Evolutionary conservation across 2,888 invertebrate species (phyloP), one percentile per base, ranked within the genome.

Genomic region (Entomobrya proxima): DNA sequence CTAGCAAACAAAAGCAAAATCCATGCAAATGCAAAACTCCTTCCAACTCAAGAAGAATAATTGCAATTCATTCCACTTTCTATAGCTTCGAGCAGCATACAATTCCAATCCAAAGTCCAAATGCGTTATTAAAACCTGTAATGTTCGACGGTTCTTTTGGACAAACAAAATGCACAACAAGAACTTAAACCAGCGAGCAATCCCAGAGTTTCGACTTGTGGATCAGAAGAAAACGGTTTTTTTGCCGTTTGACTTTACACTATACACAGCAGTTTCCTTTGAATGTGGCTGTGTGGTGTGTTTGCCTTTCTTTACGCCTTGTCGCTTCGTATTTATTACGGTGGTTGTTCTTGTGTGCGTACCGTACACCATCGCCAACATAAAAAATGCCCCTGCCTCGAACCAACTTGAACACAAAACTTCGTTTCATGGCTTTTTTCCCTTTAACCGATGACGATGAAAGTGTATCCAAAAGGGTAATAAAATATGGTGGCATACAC

Each of bases 281-380:
- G 52, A 18, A 18, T 52, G 52, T 52, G 9, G 24, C 58, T n/a
- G 5, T 67, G 67, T 67, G 40, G 40, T 58, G 72, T 74, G 35
- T 75, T 75, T 75, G 47, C 75, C 47, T 75, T 75, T 74, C 74
- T 82, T 75, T 82, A 82, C 75, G 82, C 82, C 82, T 82, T 82
- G 82, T 82, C 82, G 47, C 82, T 35, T 75, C 61, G 47, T 35
- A 72, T 72, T 72, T 50, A 67, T 67, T 67, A 67, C 52, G 37
- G 58, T 76, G 76, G 40, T 78, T 72, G 58, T 50, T n/a, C n/a
- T n/a, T n/a, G n/a, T n/a, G n/a, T n/a, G n/a, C n/a, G n/a, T n/a
- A n/a, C n/a, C n/a, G n/a, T 67, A 40, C 67, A 24, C 7, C 35
- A 35, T 1, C 24, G 32, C 30, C 5, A 55, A 24, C 15, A 24